A percentile compares a stretch with the other conserved stretches of the same genome.
These are phyloP conservation scores for Chrysotoxum bicinctum DNA, from an alignment of 2,888 invertebrate species.

Conservation along the genomic window DNA sequence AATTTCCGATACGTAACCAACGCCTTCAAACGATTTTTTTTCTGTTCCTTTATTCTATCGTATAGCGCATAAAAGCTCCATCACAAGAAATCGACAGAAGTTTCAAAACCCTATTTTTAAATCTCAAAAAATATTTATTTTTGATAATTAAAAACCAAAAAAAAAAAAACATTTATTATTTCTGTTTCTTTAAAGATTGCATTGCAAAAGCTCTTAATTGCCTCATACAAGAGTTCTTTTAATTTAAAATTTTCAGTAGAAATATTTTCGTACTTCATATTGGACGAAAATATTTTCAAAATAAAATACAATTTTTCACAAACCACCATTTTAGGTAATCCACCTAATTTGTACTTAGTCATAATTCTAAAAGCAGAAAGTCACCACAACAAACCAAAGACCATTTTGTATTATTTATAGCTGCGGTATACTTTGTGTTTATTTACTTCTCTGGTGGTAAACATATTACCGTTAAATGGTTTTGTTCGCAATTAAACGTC, in stretches of 20 bases:
- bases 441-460: conserved; percentile 17
- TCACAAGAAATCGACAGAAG: not conserved
- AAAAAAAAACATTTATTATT: not conserved
- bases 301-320: not conserved
- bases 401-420: conserved; percentile 40
- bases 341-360: conserved; percentile 38
- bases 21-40: not conserved
- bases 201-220: conserved; percentile 4
- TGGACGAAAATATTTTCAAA: conserved; percentile 8
- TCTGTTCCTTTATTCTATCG: not conserved
- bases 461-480: conserved; percentile 17
- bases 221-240: not conserved
- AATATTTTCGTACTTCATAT: not conserved
- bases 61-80: not conserved
- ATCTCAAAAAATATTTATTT: not conserved
- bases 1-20: not conserved
- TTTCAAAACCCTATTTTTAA: not conserved
- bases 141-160: not conserved
- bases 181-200: not conserved
- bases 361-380: conserved; percentile 52
- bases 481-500: conserved; percentile 38
- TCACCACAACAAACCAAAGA: conserved; percentile 9
- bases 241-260: conserved; percentile 27
- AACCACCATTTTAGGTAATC: conserved; percentile 42
- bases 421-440: conserved; percentile 3